These are phyloP conservation scores for Hemiprocne comata DNA, from an alignment of 2,113 vertebrate species.

Conservation along the genomic window DNA sequence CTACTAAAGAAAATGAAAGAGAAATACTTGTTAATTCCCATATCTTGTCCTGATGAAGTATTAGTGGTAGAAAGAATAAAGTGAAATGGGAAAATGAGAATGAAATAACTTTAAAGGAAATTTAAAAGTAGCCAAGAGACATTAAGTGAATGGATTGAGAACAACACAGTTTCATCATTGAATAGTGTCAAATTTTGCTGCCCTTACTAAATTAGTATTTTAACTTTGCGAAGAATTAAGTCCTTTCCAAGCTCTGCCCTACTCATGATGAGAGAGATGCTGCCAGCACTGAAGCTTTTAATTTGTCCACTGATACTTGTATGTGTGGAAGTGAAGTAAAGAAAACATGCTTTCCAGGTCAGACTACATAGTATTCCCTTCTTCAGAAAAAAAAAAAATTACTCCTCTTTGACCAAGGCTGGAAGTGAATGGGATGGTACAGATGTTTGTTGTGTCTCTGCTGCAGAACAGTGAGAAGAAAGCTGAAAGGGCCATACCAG, in stretches of 20 bases:
- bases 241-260: background rate
- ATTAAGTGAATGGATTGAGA: background rate
- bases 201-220: background rate
- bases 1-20: constrained; percentile 6
- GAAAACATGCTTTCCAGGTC: background rate
- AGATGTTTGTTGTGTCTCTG: background rate
- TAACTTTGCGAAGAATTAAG: background rate
- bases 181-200: background rate
- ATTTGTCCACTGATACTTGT: background rate
- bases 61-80: constrained; percentile 29
- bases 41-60: background rate
- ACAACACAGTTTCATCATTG: background rate
- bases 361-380: background rate
- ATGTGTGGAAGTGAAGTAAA: background rate
- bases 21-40: background rate
- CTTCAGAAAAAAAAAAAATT: background rate
- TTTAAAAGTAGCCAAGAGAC: background rate
- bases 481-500: background rate
- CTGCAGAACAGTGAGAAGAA: background rate
- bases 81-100: constrained; percentile 4
- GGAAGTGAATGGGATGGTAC: background rate
- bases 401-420: background rate
- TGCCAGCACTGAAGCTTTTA: background rate
- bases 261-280: background rate
- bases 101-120: constrained; percentile 21